Percentiles rank a stretch among this genome's conserved stretches.
Conservation (phyloP, 1,140 invertebrate genomes). For the Rhopalosiphum maidis region DNA sequence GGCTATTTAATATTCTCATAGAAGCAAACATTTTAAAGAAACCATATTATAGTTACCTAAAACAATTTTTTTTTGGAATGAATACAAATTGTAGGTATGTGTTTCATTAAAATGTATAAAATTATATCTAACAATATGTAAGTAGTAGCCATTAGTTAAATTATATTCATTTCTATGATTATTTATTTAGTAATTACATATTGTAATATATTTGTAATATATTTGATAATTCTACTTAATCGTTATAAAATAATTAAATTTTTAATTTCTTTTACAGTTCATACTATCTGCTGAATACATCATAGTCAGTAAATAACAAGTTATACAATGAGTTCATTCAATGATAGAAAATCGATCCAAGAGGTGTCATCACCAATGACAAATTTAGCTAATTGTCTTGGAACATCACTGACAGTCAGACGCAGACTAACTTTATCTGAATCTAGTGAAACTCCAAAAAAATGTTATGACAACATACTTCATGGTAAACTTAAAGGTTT, state of each 20-base stretch:
- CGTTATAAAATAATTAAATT: neutral
- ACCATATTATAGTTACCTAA: too few relatives aligned
- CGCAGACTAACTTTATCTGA: constrained; percentile 44
- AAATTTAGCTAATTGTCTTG: constrained; percentile 50
- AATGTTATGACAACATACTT: constrained; percentile 32
- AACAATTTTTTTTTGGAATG: neutral
- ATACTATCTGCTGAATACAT: neutral
- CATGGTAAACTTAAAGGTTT: neutral
- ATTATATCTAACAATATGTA: neutral
- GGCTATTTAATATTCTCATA: too few relatives aligned
- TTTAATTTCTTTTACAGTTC: neutral
- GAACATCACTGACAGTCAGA: constrained; percentile 42
- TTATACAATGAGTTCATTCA: constrained; percentile 47
- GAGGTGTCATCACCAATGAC: constrained; percentile 34
- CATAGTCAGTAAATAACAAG: neutral
- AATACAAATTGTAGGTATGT: neutral
- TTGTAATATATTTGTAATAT: neutral
- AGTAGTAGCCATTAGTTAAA: neutral
- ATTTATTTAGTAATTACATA: neutral
- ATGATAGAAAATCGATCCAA: constrained; percentile 11
- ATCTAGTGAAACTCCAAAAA: constrained; percentile 48
- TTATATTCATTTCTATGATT: neutral
- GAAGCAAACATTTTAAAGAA: too few relatives aligned
- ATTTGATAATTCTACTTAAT: neutral
- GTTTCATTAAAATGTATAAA: neutral